Percentiles rank a stretch among this genome's conserved stretches.
These are phyloP conservation scores for Harlomillsia oculata DNA, from an alignment of 1,140 invertebrate genomes.

Conservation along the genomic window DNA sequence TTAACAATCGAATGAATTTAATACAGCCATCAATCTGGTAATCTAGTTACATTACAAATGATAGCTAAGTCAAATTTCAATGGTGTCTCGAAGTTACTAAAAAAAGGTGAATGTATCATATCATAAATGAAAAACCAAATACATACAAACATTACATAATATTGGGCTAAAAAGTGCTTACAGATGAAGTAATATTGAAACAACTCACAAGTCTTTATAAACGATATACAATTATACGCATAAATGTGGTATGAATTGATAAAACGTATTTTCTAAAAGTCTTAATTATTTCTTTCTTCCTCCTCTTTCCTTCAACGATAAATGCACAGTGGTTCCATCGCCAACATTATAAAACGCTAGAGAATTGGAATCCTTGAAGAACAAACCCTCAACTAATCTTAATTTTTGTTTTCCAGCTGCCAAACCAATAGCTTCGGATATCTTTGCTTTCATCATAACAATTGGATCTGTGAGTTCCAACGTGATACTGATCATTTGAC, in stretches of 20 bases:
- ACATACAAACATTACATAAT: too few species aligned
- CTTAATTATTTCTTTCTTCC: conserved; percentile 83
- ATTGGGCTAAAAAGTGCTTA: too few species aligned
- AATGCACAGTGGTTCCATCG: conserved; percentile 68
- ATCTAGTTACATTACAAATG: too few species aligned
- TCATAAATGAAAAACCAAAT: too few species aligned
- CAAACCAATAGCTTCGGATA: conserved; percentile 82
- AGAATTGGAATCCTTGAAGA: conserved; percentile 93
- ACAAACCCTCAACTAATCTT: conserved; percentile 87
- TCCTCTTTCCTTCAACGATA: conserved; percentile 93
- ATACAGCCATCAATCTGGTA: too few species aligned
- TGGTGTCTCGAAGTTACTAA: too few species aligned
- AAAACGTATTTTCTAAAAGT: background rate
- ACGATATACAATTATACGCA: background rate
- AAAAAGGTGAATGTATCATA: too few species aligned
- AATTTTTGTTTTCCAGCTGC: conserved; percentile 97
- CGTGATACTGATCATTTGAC: conserved; percentile 71
- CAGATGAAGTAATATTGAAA: too few species aligned
- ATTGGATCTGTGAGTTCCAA: conserved; percentile 71
- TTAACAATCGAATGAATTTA: too few species aligned
- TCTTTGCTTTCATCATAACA: conserved; percentile 73
- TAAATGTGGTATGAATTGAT: background rate
- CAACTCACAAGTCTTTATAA: too few species aligned
- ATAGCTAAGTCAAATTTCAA: too few species aligned
- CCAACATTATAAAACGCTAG: conserved; percentile 92